These are phyloP conservation scores for Osmerus eperlanus DNA, from an alignment of 2,113 vertebrate genomes.

Conservation along the genomic window DNA sequence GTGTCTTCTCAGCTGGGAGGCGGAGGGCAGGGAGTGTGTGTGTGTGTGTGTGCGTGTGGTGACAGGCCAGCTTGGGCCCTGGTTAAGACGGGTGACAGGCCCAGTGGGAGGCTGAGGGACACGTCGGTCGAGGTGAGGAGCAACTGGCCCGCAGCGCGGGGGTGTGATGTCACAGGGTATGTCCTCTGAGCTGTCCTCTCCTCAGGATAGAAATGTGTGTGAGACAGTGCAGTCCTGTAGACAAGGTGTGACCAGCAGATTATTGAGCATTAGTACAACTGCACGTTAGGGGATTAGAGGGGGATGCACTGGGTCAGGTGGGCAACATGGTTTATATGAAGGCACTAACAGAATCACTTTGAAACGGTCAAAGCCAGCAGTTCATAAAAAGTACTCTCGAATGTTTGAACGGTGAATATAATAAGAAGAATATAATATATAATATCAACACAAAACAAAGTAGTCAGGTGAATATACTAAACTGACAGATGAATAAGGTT, in stretches of 20 bases:
- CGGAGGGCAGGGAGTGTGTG: no score
- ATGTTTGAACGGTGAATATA: not conserved
- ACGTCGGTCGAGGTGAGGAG: no score
- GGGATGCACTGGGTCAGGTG: not conserved
- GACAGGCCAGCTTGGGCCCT: no score
- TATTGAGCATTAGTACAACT: not conserved
- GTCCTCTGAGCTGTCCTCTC: not conserved
- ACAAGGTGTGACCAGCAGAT: not conserved
- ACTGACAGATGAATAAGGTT: no score
- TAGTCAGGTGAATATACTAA: no score
- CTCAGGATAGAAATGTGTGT: not conserved
- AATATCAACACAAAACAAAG: not conserved
- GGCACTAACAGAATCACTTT: not conserved
- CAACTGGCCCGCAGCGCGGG: no score
- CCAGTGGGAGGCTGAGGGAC: no score
- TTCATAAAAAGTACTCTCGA: not conserved
- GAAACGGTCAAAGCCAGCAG: no score
- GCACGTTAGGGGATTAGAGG: constrained; percentile 6
- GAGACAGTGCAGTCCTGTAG: not conserved
- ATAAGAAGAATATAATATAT: not conserved
- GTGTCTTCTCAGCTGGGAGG: no score
- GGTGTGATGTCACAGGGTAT: not conserved
- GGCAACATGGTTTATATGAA: not conserved
- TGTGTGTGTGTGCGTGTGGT: no score
- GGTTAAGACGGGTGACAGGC: no score